These are phyloP conservation scores for Tubulanus polymorphus DNA, from an alignment of 2,888 invertebrate species.

Conservation along the genomic window DNA sequence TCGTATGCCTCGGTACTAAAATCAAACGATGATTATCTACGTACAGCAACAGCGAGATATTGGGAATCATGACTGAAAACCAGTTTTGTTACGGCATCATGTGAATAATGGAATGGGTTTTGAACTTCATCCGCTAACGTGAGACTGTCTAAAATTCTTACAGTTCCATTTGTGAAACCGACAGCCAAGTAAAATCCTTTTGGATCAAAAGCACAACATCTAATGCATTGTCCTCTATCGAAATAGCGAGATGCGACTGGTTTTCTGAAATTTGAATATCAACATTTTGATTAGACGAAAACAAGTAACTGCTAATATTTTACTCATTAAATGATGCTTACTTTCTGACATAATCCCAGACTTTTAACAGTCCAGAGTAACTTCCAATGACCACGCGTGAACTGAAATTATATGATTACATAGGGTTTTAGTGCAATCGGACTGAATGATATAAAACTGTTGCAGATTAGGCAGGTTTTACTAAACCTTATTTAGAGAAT, in stretches of 20 bases:
- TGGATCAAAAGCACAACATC: conserved; percentile 44
- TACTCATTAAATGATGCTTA: too few relatives aligned
- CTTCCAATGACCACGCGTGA: conserved; percentile 48
- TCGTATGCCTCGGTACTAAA: not conserved
- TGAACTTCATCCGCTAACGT: conserved; percentile 42
- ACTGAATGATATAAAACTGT: too few relatives aligned
- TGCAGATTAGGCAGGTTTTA: too few relatives aligned
- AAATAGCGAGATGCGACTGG: conserved; percentile 40
- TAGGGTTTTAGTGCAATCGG: too few relatives aligned
- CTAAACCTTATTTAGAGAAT: not conserved
- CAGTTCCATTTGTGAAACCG: conserved; percentile 45
- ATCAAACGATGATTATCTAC: conserved; percentile 18
- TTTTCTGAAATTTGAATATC: conserved; percentile 31
- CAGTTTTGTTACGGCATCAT: conserved; percentile 48
- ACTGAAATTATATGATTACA: too few relatives aligned
- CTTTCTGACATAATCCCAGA: conserved; percentile 52
- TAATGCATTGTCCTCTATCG: conserved; percentile 40
- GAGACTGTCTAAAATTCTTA: conserved; percentile 47
- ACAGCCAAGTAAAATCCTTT: conserved; percentile 43
- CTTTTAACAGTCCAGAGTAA: conserved; percentile 48
- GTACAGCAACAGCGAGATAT: conserved; percentile 52
- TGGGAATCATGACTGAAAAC: conserved; percentile 48
- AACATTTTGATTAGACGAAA: too few relatives aligned
- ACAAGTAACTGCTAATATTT: too few relatives aligned
- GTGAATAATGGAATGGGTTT: conserved; percentile 47